A percentile compares a stretch with the other conserved stretches of the same genome.
These are phyloP conservation scores for Seira ritae DNA, from an alignment of 2,888 invertebrate genomes.

Conservation along the genomic window DNA sequence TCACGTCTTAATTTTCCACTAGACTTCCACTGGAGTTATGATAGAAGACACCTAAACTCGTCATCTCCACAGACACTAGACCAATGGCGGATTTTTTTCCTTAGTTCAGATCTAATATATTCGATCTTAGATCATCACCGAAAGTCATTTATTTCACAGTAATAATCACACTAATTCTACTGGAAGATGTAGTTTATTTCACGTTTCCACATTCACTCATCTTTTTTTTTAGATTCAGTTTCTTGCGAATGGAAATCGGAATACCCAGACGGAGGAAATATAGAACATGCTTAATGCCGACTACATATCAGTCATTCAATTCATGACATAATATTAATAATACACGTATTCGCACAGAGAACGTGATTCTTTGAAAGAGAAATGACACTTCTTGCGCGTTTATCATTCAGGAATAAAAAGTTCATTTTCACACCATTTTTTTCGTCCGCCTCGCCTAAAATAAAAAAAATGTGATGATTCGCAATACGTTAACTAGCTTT, in stretches of 20 bases:
- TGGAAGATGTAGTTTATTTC: background rate
- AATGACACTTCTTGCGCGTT: background rate
- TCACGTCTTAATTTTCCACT: too few species aligned
- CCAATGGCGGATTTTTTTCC: background rate
- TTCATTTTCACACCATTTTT: constrained; percentile 7
- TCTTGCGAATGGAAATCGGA: background rate
- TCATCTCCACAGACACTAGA: background rate
- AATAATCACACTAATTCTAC: background rate
- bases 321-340: too few species aligned
- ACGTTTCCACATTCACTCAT: background rate
- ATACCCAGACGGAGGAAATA: background rate
- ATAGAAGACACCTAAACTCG: too few species aligned
- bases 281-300: background rate
- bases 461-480: background rate
- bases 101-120: too few species aligned
- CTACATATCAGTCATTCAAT: too few species aligned
- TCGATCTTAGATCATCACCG: too few species aligned
- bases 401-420: constrained; percentile 1
- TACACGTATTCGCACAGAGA: too few species aligned
- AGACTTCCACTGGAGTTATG: too few species aligned
- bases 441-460: background rate
- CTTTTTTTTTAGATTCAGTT: background rate
- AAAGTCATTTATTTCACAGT: too few species aligned
- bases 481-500: too few species aligned
- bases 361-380: background rate